These are phyloP conservation scores for Desmodus rotundus DNA, from an alignment of 2,113 vertebrate genomes.

Conservation along the genomic window DNA sequence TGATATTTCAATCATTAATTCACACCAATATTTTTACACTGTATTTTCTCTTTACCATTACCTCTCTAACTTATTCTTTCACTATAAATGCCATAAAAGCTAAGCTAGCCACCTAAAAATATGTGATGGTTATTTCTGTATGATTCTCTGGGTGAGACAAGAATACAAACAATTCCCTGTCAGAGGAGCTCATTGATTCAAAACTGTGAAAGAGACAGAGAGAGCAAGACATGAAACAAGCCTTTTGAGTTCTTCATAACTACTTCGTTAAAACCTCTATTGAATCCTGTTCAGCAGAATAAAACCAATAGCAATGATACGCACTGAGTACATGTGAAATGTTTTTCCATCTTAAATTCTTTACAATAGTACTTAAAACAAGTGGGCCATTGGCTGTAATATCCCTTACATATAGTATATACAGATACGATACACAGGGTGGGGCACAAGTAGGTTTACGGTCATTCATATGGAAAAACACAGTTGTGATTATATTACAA, in stretches of 20 bases:
- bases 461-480: too few species aligned
- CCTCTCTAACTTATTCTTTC: neutral
- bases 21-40: neutral
- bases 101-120: neutral
- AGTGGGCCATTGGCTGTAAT: neutral
- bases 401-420: neutral
- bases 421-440: neutral
- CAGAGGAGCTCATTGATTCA: neutral
- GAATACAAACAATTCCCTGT: neutral
- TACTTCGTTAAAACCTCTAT: neutral
- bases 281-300: neutral
- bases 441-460: too few species aligned
- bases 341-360: neutral
- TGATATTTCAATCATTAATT: neutral
- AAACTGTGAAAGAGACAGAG: neutral
- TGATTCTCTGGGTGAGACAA: neutral
- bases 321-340: too few species aligned
- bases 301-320: too few species aligned
- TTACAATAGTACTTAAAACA: neutral
- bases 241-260: neutral
- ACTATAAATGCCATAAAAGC: neutral
- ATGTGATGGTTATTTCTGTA: neutral
- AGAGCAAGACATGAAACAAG: neutral
- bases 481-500: too few species aligned
- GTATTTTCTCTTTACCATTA: neutral